Conservation (phyloP, 2,888 invertebrate species). For the Lamellibrachia columna region DNA sequence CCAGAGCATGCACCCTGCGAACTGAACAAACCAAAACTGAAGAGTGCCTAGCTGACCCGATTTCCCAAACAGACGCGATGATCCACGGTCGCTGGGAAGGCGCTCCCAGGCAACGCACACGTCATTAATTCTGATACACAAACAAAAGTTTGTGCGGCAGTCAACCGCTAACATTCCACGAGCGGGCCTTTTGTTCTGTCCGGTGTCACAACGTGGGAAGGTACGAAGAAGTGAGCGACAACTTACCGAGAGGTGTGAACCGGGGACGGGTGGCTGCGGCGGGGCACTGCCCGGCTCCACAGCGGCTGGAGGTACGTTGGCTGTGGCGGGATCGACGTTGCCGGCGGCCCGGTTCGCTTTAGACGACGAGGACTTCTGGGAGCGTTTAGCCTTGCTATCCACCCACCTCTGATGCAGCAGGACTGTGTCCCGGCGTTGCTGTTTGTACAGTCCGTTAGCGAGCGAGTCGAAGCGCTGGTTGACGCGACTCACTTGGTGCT, state of each 20-base stretch:
- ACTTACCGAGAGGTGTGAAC: conserved; percentile 1
- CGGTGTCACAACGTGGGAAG: not conserved
- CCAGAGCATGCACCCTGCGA: not conserved
- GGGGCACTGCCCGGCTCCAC: not conserved
- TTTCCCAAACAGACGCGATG: not conserved
- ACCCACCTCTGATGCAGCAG: conserved; percentile 88
- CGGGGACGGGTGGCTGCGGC: not conserved
- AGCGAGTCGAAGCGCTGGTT: conserved; percentile 85
- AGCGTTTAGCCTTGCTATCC: conserved; percentile 87
- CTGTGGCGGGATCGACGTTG: not conserved
- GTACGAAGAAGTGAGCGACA: not conserved
- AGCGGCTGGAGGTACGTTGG: not conserved
- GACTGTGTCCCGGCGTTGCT: conserved; percentile 88
- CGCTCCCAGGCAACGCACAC: not conserved
- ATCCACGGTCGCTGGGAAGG: not conserved
- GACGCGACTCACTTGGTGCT: conserved; percentile 84
- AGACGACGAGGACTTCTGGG: not conserved
- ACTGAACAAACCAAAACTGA: not conserved
- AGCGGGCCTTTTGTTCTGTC: not conserved
- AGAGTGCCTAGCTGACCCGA: not conserved
- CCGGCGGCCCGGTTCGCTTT: conserved; percentile 27
- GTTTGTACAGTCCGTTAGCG: conserved; percentile 86
- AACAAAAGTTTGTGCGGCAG: not conserved
- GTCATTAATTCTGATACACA: not conserved
- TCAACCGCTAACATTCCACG: not conserved